A percentile compares a stretch with the other conserved stretches of the same genome.
Conservation (phyloP, 1,140 invertebrate genomes). For the Subanguina moxae region DNA sequence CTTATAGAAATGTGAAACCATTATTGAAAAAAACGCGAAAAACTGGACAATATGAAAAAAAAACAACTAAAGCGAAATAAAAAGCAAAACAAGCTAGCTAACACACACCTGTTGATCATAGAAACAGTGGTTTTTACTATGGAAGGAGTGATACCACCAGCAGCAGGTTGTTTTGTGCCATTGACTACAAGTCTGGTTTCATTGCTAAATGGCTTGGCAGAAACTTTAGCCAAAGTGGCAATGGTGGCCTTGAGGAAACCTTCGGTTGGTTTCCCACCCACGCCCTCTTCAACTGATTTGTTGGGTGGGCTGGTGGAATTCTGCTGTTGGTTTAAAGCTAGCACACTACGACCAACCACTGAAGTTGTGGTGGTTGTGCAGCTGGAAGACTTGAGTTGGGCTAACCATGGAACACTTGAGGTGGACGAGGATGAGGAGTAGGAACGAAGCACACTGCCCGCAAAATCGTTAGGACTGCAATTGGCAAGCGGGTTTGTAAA, state of each 20-base stretch:
- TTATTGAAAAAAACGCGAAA: too few relatives aligned
- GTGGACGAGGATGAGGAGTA: not conserved
- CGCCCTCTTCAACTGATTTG: not conserved
- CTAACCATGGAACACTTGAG: not conserved
- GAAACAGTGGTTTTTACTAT: too few relatives aligned
- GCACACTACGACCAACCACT: not conserved
- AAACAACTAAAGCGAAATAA: slow-evolving; percentile 32
- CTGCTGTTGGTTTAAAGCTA: not conserved
- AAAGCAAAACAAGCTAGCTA: not conserved
- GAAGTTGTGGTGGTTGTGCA: not conserved
- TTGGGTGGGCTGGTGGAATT: not conserved
- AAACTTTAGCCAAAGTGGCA: not conserved
- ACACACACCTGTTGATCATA: not conserved
- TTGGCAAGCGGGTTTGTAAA: not conserved
- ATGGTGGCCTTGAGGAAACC: not conserved
- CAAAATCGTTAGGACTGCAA: not conserved
- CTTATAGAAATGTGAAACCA: too few relatives aligned
- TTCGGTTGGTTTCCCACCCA: not conserved
- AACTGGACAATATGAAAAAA: too few relatives aligned
- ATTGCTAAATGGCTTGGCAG: not conserved
- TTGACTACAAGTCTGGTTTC: too few relatives aligned
- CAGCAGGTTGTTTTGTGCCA: too few relatives aligned
- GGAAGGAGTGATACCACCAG: too few relatives aligned
- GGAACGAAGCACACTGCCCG: not conserved
- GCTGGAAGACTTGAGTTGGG: slow-evolving; percentile 2